Conservation (phyloP, 2,888 invertebrate species). For the Dicycla oo region DNA sequence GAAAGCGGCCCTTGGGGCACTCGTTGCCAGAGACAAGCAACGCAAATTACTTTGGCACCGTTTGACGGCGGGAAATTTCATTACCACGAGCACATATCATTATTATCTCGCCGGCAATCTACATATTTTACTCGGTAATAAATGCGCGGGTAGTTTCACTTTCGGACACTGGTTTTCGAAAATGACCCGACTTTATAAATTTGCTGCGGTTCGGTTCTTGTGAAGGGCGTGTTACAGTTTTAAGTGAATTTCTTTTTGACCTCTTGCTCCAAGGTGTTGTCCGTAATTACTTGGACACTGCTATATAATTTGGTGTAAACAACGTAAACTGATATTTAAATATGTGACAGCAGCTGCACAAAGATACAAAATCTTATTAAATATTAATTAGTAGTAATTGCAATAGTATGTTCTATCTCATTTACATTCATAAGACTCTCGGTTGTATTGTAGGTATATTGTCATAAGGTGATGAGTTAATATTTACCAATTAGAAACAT, state of each 20-base stretch:
- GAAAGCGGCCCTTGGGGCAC: conserved; percentile 90
- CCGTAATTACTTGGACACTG: conserved; percentile 83
- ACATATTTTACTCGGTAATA: conserved; percentile 90
- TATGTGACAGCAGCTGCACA: conserved; percentile 67
- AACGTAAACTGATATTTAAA: conserved; percentile 85
- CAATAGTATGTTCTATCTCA: conserved; percentile 10
- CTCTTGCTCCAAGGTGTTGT: conserved; percentile 88
- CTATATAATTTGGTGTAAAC: conserved; percentile 86
- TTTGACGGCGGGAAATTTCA: conserved; percentile 91
- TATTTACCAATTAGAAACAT: conserved; percentile 21
- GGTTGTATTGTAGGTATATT: background rate
- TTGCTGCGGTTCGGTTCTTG: conserved; percentile 79
- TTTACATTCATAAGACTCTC: conserved; percentile 17
- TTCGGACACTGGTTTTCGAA: conserved; percentile 90
- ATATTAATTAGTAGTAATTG: conserved; percentile 42
- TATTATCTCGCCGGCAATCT: conserved; percentile 90
- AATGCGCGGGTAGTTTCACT: conserved; percentile 90
- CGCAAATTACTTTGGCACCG: conserved; percentile 91
- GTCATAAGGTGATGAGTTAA: conserved; percentile 12
- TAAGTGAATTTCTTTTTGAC: conserved; percentile 90
- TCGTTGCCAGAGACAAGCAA: conserved; percentile 88
- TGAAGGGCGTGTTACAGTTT: conserved; percentile 90
- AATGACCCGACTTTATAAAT: conserved; percentile 88
- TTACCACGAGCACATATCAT: conserved; percentile 91
- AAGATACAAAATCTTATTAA: conserved; percentile 58